These are phyloP conservation scores for Chroicocephalus ridibundus DNA, from an alignment of 2,113 vertebrate species.

Conservation along the genomic window DNA sequence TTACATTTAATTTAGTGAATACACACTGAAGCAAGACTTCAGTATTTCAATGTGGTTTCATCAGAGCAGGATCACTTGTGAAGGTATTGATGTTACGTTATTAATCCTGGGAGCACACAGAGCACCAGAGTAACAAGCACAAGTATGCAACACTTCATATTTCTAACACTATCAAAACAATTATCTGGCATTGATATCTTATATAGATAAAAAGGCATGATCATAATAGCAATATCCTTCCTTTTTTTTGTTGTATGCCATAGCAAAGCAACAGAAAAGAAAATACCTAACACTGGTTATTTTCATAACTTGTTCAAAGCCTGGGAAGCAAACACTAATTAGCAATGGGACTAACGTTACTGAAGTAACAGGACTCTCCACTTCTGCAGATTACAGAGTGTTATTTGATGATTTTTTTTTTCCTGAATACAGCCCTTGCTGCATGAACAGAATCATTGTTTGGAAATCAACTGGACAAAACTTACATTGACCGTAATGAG, in stretches of 20 bases:
- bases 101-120: neutral
- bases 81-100: neutral
- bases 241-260: neutral
- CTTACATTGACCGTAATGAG: conserved; percentile 1
- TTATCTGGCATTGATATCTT: neutral
- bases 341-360: neutral
- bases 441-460: neutral
- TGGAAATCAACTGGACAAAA: conserved; percentile 18
- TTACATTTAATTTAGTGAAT: neutral
- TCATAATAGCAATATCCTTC: neutral
- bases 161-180: neutral
- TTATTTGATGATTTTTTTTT: neutral
- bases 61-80: neutral
- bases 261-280: neutral
- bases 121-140: neutral
- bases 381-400: neutral
- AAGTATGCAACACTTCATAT: neutral
- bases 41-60: neutral
- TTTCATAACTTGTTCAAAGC: neutral
- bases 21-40: neutral
- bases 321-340: neutral
- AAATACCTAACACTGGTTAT: neutral
- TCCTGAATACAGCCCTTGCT: neutral
- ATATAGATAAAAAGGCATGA: neutral
- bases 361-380: neutral